phyloP scores from a whole-genome alignment of 1,140 invertebrate species.

The Rhopalosiphum padi region DNA sequence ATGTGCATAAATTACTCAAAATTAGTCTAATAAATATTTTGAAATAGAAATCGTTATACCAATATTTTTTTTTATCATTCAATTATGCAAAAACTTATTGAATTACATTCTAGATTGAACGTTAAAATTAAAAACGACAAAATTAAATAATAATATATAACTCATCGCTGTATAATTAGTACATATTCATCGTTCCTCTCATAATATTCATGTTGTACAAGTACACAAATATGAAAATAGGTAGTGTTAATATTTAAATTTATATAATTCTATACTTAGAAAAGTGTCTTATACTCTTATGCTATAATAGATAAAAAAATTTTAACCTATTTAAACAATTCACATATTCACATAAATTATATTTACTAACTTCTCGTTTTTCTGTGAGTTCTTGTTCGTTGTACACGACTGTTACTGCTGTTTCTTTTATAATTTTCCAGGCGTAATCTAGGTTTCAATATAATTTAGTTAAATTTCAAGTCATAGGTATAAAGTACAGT shows the following conservation, averaged over 20 bases:
- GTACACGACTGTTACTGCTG: constrained; percentile 65
- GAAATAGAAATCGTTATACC: too few species aligned
- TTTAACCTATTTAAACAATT: too few species aligned
- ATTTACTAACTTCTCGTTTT: constrained; percentile 59
- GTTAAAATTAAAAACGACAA: neutral
- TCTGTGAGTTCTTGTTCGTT: constrained; percentile 68
- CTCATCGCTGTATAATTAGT: neutral
- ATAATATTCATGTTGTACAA: neutral
- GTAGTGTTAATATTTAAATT: too few species aligned
- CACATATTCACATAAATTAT: neutral
- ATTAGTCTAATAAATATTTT: too few species aligned
- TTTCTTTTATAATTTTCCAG: constrained; percentile 88
- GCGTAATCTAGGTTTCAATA: constrained; percentile 74
- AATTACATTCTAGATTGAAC: neutral
- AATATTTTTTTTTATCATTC: neutral
- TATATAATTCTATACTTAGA: too few species aligned
- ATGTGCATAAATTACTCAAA: too few species aligned
- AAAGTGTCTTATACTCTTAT: too few species aligned
- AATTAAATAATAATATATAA: neutral
- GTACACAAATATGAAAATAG: neutral
- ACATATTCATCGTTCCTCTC: neutral
- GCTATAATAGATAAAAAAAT: too few species aligned
- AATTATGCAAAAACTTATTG: neutral
- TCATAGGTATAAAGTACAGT: too few species aligned
- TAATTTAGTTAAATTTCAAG: neutral